phyloP scores from a whole-genome alignment of 64 coral and sea anemone species.

The Montipora efflorescens region DNA sequence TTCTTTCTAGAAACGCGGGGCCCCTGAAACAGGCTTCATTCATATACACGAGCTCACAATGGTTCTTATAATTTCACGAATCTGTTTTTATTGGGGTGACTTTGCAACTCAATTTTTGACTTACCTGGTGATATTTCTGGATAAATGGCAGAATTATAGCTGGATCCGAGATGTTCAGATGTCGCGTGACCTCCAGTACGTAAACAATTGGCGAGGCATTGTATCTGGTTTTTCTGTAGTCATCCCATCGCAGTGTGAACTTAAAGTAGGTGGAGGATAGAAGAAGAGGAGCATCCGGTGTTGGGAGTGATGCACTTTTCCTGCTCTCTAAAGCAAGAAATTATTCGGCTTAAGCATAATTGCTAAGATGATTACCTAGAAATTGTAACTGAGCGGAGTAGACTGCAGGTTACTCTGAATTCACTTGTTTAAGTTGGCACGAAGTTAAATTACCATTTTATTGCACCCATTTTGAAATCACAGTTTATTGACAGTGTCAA shows the following conservation, averaged over 20 bases:
- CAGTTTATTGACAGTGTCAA: too few relatives aligned
- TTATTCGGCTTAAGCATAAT: too few relatives aligned
- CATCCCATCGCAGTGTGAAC: conserved; percentile 51
- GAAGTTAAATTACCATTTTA: too few relatives aligned
- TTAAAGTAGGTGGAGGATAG: background rate
- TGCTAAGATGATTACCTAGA: too few relatives aligned
- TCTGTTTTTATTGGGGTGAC: background rate
- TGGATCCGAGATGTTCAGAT: conserved; percentile 26
- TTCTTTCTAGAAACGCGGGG: too few relatives aligned
- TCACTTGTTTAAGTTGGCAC: too few relatives aligned
- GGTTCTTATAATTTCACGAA: too few relatives aligned
- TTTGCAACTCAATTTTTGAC: background rate
- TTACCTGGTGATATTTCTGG: conserved; percentile 55
- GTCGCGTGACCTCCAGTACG: conserved; percentile 38
- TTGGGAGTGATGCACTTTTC: background rate
- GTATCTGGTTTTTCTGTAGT: background rate
- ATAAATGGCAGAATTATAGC: conserved; percentile 37
- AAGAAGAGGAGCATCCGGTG: conserved; percentile 28
- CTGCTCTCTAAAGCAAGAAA: background rate
- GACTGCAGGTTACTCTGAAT: too few relatives aligned
- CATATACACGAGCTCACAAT: too few relatives aligned
- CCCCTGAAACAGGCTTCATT: too few relatives aligned
- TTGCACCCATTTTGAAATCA: too few relatives aligned
- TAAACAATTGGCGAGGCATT: conserved; percentile 1
- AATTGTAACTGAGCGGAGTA: too few relatives aligned